Evolutionary conservation across 2,888 invertebrate genomes (phyloP).

Genomic region (Lathronympha strigana): DNA sequence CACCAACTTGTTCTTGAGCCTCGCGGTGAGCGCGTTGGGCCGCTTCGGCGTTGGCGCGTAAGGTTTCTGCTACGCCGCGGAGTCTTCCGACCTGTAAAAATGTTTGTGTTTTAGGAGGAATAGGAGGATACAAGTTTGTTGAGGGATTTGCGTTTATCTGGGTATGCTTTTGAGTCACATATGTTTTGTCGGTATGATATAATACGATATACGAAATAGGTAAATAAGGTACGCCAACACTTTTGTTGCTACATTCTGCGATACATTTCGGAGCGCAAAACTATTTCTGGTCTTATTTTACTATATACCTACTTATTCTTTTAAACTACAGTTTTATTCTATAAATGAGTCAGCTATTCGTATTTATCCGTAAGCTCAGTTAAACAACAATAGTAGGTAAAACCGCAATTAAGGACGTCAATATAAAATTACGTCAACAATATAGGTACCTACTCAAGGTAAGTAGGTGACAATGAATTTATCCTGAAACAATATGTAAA

Average conservation of each 20-base stretch:
- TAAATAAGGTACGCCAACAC: too few relatives aligned
- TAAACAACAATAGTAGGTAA: background rate
- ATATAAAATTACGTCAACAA: too few relatives aligned
- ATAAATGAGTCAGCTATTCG: background rate
- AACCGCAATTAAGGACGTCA: slow-evolving; percentile 14
- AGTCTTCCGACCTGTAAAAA: slow-evolving; percentile 72
- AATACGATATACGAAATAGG: too few relatives aligned
- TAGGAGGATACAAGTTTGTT: too few relatives aligned
- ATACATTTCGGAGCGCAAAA: too few relatives aligned
- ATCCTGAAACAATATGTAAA: background rate
- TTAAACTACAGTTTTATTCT: background rate
- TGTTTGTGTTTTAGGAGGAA: background rate
- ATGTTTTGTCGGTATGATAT: too few relatives aligned
- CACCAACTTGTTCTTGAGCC: slow-evolving; percentile 79
- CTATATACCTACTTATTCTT: background rate
- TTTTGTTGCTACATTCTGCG: too few relatives aligned
- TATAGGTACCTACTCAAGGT: too few relatives aligned
- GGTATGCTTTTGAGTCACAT: too few relatives aligned
- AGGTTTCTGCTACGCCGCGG: slow-evolving; percentile 84
- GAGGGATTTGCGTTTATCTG: too few relatives aligned
- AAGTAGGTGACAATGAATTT: background rate
- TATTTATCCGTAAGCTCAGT: slow-evolving; percentile 2
- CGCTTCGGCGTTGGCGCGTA: slow-evolving; percentile 84
- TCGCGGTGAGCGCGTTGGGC: slow-evolving; percentile 81
- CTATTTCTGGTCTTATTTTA: too few relatives aligned